Evolutionary conservation across 2,888 invertebrate genomes (phyloP), one percentile per base, ranked within the genome.

Genomic region (Netelia virgata): DNA sequence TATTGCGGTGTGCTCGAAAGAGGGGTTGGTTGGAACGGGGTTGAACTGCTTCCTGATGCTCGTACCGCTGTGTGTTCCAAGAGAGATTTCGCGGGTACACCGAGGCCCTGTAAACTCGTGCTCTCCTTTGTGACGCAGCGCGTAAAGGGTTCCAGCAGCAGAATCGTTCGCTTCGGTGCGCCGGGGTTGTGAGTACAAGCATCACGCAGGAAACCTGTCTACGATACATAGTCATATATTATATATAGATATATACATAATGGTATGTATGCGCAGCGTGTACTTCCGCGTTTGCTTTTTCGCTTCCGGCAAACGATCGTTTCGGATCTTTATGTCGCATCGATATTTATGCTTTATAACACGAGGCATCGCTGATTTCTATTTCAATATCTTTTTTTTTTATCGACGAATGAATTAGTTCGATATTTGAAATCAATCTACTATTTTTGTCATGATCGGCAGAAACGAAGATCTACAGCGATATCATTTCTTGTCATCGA

Each of bases 101-200:
- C 50, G 76, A 47, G 73, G 63, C 79, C 79, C 75, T 75, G 87
- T 80, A 86, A 88, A 87, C 88, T 86, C 77, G 88, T 76, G 88
- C 90, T 91, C 89, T 89, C 87, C 90, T 91, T 92, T 91, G 91
- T 90, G 90, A 91, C 86, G 88, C 86, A 88, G 88, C 88, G 87
- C 89, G 91, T 91, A 89, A 92, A 91, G 90, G 89, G 89, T 89
- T 89, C 88, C 88, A 87, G 86, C 87, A 87, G 69, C 72, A 78
- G 69, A 66, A 72, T 61, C 77, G 78, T 84, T 75, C 77, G 83
- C 83, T 72, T 85, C 83, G 83, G 66, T 84, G 85, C 64, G 70
- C 82, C 69, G 78, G 78, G 80, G 75, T 61, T 75, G 79, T 74
- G 76, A 74, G 75, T 75, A 79, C 79, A 59, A 63, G 63, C 53